A percentile compares a stretch with the other conserved stretches of the same genome.
Conservation (phyloP, 2,113 vertebrate species). For the Salvator merianae region DNA sequence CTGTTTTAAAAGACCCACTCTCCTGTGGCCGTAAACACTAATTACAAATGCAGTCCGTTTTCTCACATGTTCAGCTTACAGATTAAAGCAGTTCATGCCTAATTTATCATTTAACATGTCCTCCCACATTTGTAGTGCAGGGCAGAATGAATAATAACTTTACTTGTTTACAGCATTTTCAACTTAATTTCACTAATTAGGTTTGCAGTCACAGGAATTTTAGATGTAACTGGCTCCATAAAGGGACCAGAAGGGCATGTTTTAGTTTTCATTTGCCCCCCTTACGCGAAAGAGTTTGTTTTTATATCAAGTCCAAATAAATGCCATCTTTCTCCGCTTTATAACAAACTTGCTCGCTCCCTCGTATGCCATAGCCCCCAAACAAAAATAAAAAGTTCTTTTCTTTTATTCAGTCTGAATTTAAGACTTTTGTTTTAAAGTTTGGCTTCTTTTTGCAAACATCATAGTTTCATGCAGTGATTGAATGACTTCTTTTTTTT, state of each 20-base stretch:
- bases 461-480: neutral
- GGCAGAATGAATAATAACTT: conserved; percentile 78
- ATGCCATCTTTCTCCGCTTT: fast-evolving
- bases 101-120: conserved; percentile 83
- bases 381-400: neutral
- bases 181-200: conserved; percentile 79
- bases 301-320: neutral
- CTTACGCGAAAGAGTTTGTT: neutral
- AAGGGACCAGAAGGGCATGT: neutral
- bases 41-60: conserved; percentile 80
- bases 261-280: neutral
- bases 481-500: neutral
- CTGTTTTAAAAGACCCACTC: conserved; percentile 78
- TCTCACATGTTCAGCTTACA: conserved; percentile 77
- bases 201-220: conserved; percentile 61
- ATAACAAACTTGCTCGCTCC: neutral
- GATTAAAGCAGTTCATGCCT: conserved; percentile 78
- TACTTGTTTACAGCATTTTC: conserved; percentile 74
- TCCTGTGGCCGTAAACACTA: conserved; percentile 80
- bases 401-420: neutral
- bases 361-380: neutral
- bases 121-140: conserved; percentile 74
- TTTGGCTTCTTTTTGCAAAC: neutral
- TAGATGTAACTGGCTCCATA: neutral
- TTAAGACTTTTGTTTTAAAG: neutral